Percentiles rank a stretch among this genome's conserved stretches.
These are phyloP conservation scores for Tigriopus californicus DNA, from an alignment of 2,888 invertebrate genomes.

Conservation along the genomic window DNA sequence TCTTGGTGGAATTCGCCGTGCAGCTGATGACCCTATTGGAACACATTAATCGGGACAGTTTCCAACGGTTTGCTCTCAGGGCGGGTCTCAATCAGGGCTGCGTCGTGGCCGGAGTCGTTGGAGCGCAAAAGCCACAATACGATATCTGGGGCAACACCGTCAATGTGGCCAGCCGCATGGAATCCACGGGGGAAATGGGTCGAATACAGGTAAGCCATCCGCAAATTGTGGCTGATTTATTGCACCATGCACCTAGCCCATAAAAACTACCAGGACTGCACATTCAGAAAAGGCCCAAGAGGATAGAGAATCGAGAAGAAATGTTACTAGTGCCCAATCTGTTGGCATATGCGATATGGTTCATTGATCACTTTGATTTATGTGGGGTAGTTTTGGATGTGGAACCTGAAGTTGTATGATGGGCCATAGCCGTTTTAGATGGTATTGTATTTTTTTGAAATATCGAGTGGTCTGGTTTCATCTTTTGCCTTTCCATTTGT, in stretches of 20 bases:
- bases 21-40: conserved; percentile 79
- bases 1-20: conserved; percentile 83
- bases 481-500: too few relatives aligned
- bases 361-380: too few relatives aligned
- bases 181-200: conserved; percentile 79
- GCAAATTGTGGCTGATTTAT: neutral
- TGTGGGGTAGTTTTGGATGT: too few relatives aligned
- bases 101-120: conserved; percentile 89
- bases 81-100: conserved; percentile 69
- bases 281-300: neutral
- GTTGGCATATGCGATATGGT: too few relatives aligned
- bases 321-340: too few relatives aligned
- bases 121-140: conserved; percentile 92
- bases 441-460: too few relatives aligned
- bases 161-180: conserved; percentile 92
- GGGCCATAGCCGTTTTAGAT: too few relatives aligned
- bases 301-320: too few relatives aligned
- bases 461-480: too few relatives aligned
- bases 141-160: conserved; percentile 99
- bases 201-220: conserved; percentile 46
- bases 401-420: too few relatives aligned
- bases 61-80: conserved; percentile 39
- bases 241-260: neutral
- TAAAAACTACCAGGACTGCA: neutral
- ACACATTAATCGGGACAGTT: conserved; percentile 86